These are phyloP conservation scores for Pantherophis guttatus DNA, from an alignment of 2,113 vertebrate genomes.

Conservation along the genomic window DNA sequence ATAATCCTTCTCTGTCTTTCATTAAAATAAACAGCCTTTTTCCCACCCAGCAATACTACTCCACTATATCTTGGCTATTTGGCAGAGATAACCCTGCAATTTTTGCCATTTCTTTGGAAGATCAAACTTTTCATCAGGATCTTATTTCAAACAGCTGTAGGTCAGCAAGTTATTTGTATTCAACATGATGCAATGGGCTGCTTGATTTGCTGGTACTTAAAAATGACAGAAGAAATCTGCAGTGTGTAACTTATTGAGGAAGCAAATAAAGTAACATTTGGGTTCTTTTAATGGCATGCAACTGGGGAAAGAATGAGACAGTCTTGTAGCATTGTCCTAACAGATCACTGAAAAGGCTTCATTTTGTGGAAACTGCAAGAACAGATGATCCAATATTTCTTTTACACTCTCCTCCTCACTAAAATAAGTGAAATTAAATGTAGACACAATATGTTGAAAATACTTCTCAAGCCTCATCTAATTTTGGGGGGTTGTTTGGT, in stretches of 20 bases:
- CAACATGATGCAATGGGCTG: conserved; percentile 22
- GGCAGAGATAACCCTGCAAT: conserved; percentile 6
- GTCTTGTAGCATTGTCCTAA: conserved; percentile 5
- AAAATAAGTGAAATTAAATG: conserved; percentile 63
- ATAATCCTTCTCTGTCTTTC: not conserved
- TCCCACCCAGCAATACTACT: conserved; percentile 14
- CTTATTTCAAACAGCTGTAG: conserved; percentile 20
- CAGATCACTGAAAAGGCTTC: conserved; percentile 33
- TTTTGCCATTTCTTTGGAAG: conserved; percentile 25
- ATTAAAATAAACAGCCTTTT: conserved; percentile 8
- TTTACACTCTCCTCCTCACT: conserved; percentile 41
- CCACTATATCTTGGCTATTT: not conserved
- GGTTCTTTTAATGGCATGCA: conserved; percentile 18
- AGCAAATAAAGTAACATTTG: conserved; percentile 24
- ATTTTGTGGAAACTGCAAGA: conserved; percentile 54
- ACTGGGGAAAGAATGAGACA: conserved; percentile 3
- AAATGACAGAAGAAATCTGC: conserved; percentile 3
- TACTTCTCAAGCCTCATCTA: conserved; percentile 57
- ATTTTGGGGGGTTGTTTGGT: conserved; percentile 58
- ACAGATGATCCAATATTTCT: conserved; percentile 33
- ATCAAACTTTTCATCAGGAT: conserved; percentile 29
- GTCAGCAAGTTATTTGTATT: conserved; percentile 36
- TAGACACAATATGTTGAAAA: conserved; percentile 69
- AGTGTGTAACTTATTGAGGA: conserved; percentile 7
- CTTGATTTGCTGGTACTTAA: not conserved